Base-by-base conservation (phyloP, 2,888 invertebrate genomes). In the Micropterix aruncella region DNA sequence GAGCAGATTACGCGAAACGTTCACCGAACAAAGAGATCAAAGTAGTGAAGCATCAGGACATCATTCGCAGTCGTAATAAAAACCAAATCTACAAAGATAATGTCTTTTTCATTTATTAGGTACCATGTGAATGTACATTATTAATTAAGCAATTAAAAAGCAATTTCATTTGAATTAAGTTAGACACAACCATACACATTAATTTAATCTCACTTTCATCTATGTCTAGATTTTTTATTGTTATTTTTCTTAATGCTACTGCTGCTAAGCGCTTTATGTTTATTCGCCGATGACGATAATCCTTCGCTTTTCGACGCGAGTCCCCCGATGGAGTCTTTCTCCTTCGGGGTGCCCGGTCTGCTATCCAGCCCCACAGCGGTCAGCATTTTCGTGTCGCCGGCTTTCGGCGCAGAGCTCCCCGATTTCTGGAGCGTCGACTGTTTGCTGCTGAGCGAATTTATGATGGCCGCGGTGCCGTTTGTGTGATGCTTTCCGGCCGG, bases 151-250 rank as follows among this genome's bases (percentile, higher is more conserved):
- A n/a, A n/a, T n/a, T n/a, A n/a, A n/a, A n/a, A n/a, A n/a, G n/a
- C n/a, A n/a, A n/a, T n/a, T n/a, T n/a, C n/a, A n/a, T n/a, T n/a
- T n/a, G n/a, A n/a, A n/a, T n/a, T n/a, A n/a, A n/a, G n/a, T n/a
- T n/a, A n/a, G n/a, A n/a, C n/a, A n/a, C n/a, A n/a, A n/a, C n/a
- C n/a, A n/a, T n/a, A n/a, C n/a, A n/a, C n/a, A n/a, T n/a, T n/a
- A n/a, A n/a, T n/a, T n/a, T n/a, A n/a, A n/a, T n/a, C n/a, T n/a
- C n/a, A n/a, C n/a, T 55, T 57, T 74, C 79, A 89, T 69, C 88
- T 79, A 65, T 88, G 87, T 55, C 86, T 75, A 16, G 86, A 80
- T 63, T 89, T 86, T 60, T 89, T 90, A 57, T 80, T 85, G 53
- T 77, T 79, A 58, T 74, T 83, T 56, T 87, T 88, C 61, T 87